Evolutionary conservation across 2,888 invertebrate species (phyloP).

Genomic region (Drosophila melanosoma): DNA sequence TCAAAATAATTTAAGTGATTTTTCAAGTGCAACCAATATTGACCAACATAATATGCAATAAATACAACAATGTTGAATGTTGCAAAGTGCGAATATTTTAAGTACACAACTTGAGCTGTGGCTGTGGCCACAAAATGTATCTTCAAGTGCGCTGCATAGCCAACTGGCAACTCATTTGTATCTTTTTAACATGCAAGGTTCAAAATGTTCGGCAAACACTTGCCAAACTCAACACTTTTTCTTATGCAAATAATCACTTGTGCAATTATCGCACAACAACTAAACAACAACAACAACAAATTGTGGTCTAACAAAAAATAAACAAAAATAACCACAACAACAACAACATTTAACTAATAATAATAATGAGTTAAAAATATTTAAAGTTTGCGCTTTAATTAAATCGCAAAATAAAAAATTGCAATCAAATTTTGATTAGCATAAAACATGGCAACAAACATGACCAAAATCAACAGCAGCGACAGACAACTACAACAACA

Average conservation of each 20-base stretch:
- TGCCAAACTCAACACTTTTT: slow-evolving; percentile 45
- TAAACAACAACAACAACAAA: slow-evolving; percentile 30
- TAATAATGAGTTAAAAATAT: slow-evolving; percentile 52
- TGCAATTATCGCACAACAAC: slow-evolving; percentile 59
- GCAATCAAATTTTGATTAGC: slow-evolving; percentile 73
- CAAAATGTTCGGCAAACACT: slow-evolving; percentile 52
- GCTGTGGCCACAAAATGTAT: slow-evolving; percentile 42
- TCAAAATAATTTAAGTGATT: neutral
- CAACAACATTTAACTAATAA: slow-evolving; percentile 42
- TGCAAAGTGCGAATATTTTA: slow-evolving; percentile 22
- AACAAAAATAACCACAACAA: slow-evolving; percentile 9
- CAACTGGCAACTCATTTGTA: slow-evolving; percentile 8
- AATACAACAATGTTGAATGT: neutral
- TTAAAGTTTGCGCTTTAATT: slow-evolving; percentile 72
- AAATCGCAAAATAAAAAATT: slow-evolving; percentile 41
- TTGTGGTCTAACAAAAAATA: slow-evolving; percentile 28
- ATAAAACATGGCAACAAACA: slow-evolving; percentile 63
- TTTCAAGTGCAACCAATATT: slow-evolving; percentile 20
- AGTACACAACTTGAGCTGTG: slow-evolving; percentile 3
- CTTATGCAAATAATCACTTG: slow-evolving; percentile 69
- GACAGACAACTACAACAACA: neutral
- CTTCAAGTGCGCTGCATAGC: slow-evolving; percentile 36
- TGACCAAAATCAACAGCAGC: slow-evolving; percentile 25
- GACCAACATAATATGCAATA: neutral
- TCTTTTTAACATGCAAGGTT: slow-evolving; percentile 38